A percentile compares a stretch with the other conserved stretches of the same genome.
Evolutionary conservation across 2,797 vertebrate species (phyloP).

Genomic region (Philypnodon macrostomus): DNA sequence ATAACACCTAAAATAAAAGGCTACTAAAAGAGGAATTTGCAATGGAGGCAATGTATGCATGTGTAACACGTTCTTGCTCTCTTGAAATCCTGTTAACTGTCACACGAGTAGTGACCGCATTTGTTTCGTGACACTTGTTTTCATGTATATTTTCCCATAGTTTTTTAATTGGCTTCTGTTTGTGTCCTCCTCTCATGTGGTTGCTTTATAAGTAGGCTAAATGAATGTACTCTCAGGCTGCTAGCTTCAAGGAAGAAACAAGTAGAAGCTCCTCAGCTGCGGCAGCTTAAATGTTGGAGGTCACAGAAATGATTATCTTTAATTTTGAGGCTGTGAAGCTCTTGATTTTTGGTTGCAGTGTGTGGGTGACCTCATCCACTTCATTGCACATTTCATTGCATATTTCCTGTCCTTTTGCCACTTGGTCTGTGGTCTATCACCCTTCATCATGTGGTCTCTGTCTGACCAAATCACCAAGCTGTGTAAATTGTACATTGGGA

Average conservation of each 20-base stretch:
- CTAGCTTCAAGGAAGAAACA: conserved; percentile 12
- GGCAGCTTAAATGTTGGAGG: conserved; percentile 46
- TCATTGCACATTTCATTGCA: conserved; percentile 64
- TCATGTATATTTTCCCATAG: conserved; percentile 57
- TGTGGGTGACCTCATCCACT: conserved; percentile 62
- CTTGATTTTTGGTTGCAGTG: conserved; percentile 51
- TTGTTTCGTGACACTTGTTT: conserved; percentile 72
- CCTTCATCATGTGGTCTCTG: conserved; percentile 71
- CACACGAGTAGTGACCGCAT: conserved; percentile 65
- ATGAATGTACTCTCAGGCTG: conserved; percentile 39
- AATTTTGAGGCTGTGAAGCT: conserved; percentile 53
- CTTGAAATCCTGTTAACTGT: conserved; percentile 72
- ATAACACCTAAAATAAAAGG: conserved; percentile 48
- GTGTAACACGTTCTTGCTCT: conserved; percentile 57
- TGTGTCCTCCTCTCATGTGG: conserved; percentile 72
- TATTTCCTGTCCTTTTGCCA: conserved; percentile 71
- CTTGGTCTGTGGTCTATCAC: conserved; percentile 69
- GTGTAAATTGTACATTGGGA: conserved; percentile 61
- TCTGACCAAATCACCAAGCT: conserved; percentile 69
- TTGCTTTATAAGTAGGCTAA: conserved; percentile 48
- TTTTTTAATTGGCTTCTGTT: conserved; percentile 76
- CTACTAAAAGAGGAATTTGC: conserved; percentile 55
- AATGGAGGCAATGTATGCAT: conserved; percentile 61
- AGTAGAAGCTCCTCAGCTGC: conserved; percentile 33
- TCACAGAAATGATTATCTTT: conserved; percentile 67